Percentiles rank a stretch among this genome's conserved stretches.
Conservation (phyloP, 2,888 invertebrate species). For the Coelopa pilipes region DNA sequence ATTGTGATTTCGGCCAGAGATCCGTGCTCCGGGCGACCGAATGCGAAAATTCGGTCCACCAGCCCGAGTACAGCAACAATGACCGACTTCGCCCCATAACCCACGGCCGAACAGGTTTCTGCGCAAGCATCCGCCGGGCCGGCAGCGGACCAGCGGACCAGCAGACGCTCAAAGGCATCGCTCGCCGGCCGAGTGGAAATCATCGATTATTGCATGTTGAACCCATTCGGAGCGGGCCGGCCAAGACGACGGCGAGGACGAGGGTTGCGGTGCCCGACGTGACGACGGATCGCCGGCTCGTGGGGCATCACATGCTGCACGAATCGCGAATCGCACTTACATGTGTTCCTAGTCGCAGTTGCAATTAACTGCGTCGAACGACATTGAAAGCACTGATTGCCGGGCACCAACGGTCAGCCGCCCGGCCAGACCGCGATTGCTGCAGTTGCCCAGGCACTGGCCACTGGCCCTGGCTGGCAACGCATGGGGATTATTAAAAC, state of each 20-base stretch:
- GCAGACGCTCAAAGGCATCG: neutral
- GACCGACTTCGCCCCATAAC: neutral
- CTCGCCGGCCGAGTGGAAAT: conserved; percentile 11
- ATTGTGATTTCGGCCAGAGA: too few species aligned
- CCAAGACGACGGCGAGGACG: neutral
- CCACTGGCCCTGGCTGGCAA: neutral
- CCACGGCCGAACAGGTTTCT: conserved; percentile 13
- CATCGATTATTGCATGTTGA: conserved; percentile 15
- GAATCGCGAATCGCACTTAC: neutral
- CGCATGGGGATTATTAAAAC: conserved; percentile 25
- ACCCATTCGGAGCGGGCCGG: neutral
- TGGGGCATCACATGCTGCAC: neutral
- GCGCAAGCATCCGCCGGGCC: conserved; percentile 1
- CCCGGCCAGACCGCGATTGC: neutral
- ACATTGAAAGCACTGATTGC: conserved; percentile 22
- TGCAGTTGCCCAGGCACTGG: too few species aligned
- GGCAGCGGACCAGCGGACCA: neutral
- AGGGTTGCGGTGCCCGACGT: neutral
- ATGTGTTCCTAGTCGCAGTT: conserved; percentile 10
- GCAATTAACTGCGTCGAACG: conserved; percentile 16
- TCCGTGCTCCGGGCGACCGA: too few species aligned
- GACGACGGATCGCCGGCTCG: neutral
- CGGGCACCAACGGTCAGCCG: neutral
- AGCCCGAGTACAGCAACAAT: neutral
- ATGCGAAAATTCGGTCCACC: neutral